Conservation (phyloP, 2,888 invertebrate species). For the Cheilosia urbana region DNA sequence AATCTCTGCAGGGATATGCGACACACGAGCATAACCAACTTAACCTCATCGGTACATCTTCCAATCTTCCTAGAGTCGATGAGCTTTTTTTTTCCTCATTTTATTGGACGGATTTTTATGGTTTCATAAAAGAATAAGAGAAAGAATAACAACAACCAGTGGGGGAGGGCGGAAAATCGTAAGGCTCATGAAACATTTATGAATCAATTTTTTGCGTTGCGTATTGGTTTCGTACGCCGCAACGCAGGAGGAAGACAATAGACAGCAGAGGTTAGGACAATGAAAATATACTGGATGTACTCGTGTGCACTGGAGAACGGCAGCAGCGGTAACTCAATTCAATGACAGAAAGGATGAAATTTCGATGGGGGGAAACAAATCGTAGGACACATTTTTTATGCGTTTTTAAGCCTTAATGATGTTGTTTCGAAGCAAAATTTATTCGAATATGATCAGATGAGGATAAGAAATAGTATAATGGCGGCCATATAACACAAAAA, state of each 20-base stretch:
- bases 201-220: slow-evolving; percentile 59
- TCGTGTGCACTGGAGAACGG: slow-evolving; percentile 16
- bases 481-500: slow-evolving; percentile 15
- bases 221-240: neutral
- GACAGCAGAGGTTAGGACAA: slow-evolving; percentile 20
- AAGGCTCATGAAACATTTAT: slow-evolving; percentile 72
- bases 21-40: slow-evolving; percentile 47
- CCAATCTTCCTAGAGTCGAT: slow-evolving; percentile 41
- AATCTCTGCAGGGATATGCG: slow-evolving; percentile 47
- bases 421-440: slow-evolving; percentile 51
- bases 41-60: slow-evolving; percentile 13
- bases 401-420: slow-evolving; percentile 67
- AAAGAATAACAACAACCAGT: neutral
- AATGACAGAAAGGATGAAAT: slow-evolving; percentile 50
- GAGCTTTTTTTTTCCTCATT: neutral
- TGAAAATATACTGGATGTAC: slow-evolving; percentile 24
- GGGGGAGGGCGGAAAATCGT: slow-evolving; percentile 5
- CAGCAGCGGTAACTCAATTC: slow-evolving; percentile 52
- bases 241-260: slow-evolving; percentile 10
- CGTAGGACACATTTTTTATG: slow-evolving; percentile 69
- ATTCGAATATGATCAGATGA: slow-evolving; percentile 36
- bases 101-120: slow-evolving; percentile 59
- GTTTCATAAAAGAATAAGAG: slow-evolving; percentile 39
- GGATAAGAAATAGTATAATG: slow-evolving; percentile 44
- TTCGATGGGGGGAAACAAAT: slow-evolving; percentile 49